Conservation (phyloP, 2,888 invertebrate species). For the Eupelmus urozonus region DNA sequence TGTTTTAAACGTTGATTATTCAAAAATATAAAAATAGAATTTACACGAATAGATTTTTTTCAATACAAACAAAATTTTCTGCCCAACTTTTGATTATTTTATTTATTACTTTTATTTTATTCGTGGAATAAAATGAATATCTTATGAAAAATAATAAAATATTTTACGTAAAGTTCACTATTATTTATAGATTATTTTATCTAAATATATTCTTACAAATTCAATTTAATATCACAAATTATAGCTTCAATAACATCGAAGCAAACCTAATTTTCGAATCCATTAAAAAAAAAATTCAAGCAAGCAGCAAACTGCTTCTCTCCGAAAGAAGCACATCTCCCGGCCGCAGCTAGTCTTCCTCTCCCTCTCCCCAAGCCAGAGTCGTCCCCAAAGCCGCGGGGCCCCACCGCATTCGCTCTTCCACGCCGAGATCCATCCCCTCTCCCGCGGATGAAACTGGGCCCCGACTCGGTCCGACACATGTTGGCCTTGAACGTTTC, state of each 20-base stretch:
- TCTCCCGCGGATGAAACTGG: slow-evolving; percentile 33
- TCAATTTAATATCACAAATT: too few relatives aligned
- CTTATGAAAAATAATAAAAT: neutral
- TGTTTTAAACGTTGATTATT: too few relatives aligned
- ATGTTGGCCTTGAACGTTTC: slow-evolving; percentile 57
- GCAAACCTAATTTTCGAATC: too few relatives aligned
- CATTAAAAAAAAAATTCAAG: neutral
- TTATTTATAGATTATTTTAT: too few relatives aligned
- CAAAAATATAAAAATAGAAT: too few relatives aligned
- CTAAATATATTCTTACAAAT: too few relatives aligned
- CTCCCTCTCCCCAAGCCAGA: slow-evolving; percentile 1
- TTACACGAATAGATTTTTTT: too few relatives aligned
- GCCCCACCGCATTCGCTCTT: slow-evolving; percentile 36
- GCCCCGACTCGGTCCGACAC: slow-evolving; percentile 48
- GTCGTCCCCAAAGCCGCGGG: slow-evolving; percentile 40
- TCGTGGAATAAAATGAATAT: neutral
- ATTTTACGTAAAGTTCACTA: neutral
- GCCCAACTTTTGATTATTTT: too few relatives aligned
- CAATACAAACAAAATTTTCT: too few relatives aligned
- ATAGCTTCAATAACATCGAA: too few relatives aligned
- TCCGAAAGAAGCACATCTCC: slow-evolving; percentile 2
- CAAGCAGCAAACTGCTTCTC: slow-evolving; percentile 2
- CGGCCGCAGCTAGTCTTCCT: neutral
- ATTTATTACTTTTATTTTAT: too few relatives aligned
- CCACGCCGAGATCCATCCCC: slow-evolving; percentile 37